These are phyloP conservation scores for Drosophila mettleri DNA, from an alignment of 2,888 invertebrate species.

Conservation along the genomic window DNA sequence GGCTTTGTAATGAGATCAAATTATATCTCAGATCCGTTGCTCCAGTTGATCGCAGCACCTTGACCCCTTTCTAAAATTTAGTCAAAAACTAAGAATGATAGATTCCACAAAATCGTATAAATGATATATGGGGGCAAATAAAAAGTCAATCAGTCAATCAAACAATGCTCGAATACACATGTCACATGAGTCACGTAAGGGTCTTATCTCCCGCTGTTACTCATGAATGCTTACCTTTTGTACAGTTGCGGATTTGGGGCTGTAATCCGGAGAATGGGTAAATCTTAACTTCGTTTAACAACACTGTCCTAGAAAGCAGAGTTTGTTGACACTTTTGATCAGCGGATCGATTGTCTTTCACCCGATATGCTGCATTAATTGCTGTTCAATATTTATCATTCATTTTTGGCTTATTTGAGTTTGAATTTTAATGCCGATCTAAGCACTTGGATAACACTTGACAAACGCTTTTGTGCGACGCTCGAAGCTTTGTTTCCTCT, in stretches of 20 bases:
- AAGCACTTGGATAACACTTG: conserved; percentile 37
- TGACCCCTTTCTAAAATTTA: conserved; percentile 4
- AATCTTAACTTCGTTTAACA: conserved; percentile 3
- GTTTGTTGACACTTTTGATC: neutral
- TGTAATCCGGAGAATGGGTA: conserved; percentile 29
- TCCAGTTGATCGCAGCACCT: neutral
- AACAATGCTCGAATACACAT: conserved; percentile 20
- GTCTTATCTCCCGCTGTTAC: conserved; percentile 5
- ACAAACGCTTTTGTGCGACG: conserved; percentile 26
- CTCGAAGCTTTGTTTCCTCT: conserved; percentile 28
- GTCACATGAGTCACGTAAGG: conserved; percentile 27
- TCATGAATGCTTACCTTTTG: conserved; percentile 30
- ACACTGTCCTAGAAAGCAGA: conserved; percentile 7
- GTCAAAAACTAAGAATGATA: neutral
- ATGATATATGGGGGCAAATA: neutral
- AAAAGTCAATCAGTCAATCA: conserved; percentile 34
- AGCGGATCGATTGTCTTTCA: neutral
- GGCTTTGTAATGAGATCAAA: neutral
- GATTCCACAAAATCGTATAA: neutral
- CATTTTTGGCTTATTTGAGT: neutral
- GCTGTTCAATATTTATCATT: neutral
- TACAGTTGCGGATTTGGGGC: conserved; percentile 20
- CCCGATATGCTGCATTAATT: neutral
- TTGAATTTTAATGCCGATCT: conserved; percentile 11
- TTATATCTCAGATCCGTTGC: neutral